Percentiles rank a stretch among this genome's conserved stretches.
Conservation (phyloP, 1,140 invertebrate species). For the Adelges cooleyi region DNA sequence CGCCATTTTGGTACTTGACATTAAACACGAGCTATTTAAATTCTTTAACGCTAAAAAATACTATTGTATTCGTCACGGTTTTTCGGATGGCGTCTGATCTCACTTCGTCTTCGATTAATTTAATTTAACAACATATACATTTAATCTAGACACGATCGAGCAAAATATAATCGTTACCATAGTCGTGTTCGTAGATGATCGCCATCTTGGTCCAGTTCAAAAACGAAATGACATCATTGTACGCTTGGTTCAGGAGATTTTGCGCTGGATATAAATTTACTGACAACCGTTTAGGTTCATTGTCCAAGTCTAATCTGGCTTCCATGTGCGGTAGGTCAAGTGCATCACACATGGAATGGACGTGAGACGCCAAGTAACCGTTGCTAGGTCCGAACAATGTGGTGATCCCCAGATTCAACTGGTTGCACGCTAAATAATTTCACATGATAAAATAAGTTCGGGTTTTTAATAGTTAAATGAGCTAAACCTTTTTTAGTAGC, state of each 20-base stretch:
- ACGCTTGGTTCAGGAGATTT: constrained; percentile 49
- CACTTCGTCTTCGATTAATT: too few relatives aligned
- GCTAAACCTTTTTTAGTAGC: constrained; percentile 49
- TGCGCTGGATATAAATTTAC: constrained; percentile 60
- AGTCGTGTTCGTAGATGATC: constrained; percentile 59
- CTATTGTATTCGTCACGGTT: too few relatives aligned
- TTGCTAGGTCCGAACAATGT: constrained; percentile 56
- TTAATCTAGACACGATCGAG: too few relatives aligned
- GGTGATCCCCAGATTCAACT: constrained; percentile 49
- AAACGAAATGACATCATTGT: constrained; percentile 53
- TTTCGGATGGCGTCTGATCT: too few relatives aligned
- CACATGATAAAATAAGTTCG: not conserved
- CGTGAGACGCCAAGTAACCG: constrained; percentile 49
- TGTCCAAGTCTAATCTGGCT: constrained; percentile 46
- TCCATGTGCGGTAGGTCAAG: constrained; percentile 60
- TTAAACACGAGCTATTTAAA: too few relatives aligned
- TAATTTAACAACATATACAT: too few relatives aligned
- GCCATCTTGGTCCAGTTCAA: constrained; percentile 61
- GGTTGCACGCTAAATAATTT: constrained; percentile 47
- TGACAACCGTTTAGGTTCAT: constrained; percentile 46
- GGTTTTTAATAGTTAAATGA: not conserved
- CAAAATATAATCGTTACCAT: constrained; percentile 50
- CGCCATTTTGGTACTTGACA: too few relatives aligned
- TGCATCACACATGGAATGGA: constrained; percentile 57
- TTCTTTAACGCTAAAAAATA: too few relatives aligned